A percentile compares a stretch with the other conserved stretches of the same genome.
These are phyloP conservation scores for Jacana jacana DNA, from an alignment of 2,113 vertebrate species.

Conservation along the genomic window DNA sequence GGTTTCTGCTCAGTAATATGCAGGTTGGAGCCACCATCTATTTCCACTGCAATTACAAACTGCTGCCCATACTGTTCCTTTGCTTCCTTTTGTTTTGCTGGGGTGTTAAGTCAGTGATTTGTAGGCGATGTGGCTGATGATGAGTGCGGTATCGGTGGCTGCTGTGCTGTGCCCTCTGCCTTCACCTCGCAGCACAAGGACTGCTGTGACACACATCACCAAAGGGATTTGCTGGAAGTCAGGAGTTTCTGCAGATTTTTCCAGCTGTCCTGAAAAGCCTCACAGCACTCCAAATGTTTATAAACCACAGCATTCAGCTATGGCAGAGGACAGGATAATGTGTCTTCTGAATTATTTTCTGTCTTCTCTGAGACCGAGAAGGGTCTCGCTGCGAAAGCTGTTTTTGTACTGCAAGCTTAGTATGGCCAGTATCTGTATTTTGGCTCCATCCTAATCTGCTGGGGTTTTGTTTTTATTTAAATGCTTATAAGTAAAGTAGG, in stretches of 20 bases:
- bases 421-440: background rate
- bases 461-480: constrained; percentile 23
- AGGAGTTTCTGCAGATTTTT: background rate
- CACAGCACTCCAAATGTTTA: background rate
- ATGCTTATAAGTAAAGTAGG: background rate
- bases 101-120: background rate
- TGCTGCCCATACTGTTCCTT: background rate
- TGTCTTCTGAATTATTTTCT: background rate
- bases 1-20: background rate
- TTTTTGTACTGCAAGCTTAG: background rate
- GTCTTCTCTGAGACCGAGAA: background rate
- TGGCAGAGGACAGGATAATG: background rate
- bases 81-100: background rate
- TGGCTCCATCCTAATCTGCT: background rate
- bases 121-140: background rate
- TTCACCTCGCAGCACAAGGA: background rate
- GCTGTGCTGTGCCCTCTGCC: background rate
- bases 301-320: background rate
- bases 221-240: background rate
- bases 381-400: background rate
- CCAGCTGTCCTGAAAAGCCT: background rate
- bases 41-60: background rate
- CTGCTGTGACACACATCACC: too few species aligned
- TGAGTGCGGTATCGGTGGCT: background rate
- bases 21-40: background rate